Base-by-base conservation (phyloP, 2,888 invertebrate genomes). In the Drosophila niveifrons region DNA sequence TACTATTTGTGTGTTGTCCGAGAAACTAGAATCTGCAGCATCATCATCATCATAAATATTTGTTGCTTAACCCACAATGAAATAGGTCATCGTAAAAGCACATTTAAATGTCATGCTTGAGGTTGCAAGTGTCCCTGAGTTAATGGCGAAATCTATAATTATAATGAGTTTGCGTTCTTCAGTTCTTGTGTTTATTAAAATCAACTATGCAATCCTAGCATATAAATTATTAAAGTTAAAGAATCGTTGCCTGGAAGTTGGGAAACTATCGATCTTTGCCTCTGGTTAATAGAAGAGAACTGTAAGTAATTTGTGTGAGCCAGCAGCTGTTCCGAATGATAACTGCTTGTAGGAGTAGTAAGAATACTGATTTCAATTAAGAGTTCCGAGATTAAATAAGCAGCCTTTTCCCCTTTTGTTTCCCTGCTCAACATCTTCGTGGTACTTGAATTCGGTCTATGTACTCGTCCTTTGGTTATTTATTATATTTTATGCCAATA, bases 401-500 rank as follows among this genome's bases (percentile, higher is more conserved):
- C 31, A 3, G 11, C 41, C 52, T 28, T 13, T 41, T 6, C 13
- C 9, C 29, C 41, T 11, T 18, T 52, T 39, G 39, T 61, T 28
- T 18, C 11, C 7, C 28, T 23, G 23, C 11, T 31, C 15, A 47
- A 39, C 18, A 31, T 43, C 17, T 18, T 13, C 8, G 47, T 15
- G 18, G 10, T 51, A n/a, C 41, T 50, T 9, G 11, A 43, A 34
- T 10, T 50, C 36, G 44, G 9, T 46, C 8, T 43, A 41, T 23
- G 23, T 51, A 39, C 48, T 18, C 10, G 11, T 48, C 10, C 39
- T 52, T n/a, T 47, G 39, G 36, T 39, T 75, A 66, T 59, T 79
- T 81, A 80, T 82, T 65, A 69, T 82, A 76, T 69, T 82, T 80
- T 67, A 85, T 85, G 81, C 58, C 86, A 71, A 82, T 81, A 80